Evolutionary conservation across 2,888 invertebrate species (phyloP), one percentile per base, ranked within the genome.

Genomic region (Dryobotodes eremita): DNA sequence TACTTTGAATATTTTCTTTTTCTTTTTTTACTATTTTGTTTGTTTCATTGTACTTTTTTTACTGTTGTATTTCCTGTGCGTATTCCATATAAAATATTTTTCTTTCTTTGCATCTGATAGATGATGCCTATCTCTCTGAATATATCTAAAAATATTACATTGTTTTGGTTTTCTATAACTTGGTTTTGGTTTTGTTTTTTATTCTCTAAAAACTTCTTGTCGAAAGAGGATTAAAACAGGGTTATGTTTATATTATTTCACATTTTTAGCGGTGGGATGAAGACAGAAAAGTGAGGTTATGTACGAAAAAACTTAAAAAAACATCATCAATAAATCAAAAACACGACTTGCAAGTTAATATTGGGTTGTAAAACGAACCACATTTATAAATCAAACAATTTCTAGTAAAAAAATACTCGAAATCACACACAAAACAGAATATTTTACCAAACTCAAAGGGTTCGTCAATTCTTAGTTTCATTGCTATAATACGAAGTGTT

Each of bases 381-480:
- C 15, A 65, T 70, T 62, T 53, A 80, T 20, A 75, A 68, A 77
- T 20, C 13, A 74, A 69, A 74, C 71, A 76, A 53, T 65, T 64
- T 66, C 36, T 64, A 79, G 59, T 31, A 68, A 26, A 42, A 71
- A 73, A 72, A 48, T 50, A 74, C 62, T 89, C 92, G 79, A 84
- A 81, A 82, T 75, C 80, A 82, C 81, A 86, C 80, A 68, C 55
- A 77, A 82, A 75, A 64, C 13, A 73, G 26, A 85, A 86, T 85
- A 74, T 68, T 85, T 88, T 94, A 94, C 94, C 94, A 86, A 93
- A 94, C 66, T 90, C 76, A 75, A 92, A 90, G 5, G 92, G 87
- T n/a, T 92, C 91, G 59, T 90, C 91, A 71, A 92, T 86, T 82
- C 90, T 87, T 90, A 94, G 92, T 86, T 89, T 91, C 86, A 82